Evolutionary conservation across 2,888 invertebrate species (phyloP).

Genomic region (Apodemia duryi): DNA sequence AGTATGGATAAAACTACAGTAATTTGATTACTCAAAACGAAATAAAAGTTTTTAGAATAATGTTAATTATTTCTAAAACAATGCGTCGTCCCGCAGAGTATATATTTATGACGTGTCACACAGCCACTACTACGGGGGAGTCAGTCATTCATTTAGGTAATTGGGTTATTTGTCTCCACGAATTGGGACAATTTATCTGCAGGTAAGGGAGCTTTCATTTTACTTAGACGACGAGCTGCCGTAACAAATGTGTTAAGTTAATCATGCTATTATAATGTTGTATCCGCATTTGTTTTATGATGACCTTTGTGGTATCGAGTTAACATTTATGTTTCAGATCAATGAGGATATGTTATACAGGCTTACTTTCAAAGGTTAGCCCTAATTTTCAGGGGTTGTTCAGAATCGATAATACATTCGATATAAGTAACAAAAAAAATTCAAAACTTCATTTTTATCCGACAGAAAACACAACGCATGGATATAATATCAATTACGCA

Average conservation of each 20-base stretch:
- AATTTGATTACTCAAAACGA: too few species aligned
- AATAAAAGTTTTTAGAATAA: neutral
- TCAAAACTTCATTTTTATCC: too few species aligned
- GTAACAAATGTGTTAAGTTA: constrained; percentile 15
- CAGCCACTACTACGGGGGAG: constrained; percentile 36
- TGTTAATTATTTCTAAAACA: constrained; percentile 12
- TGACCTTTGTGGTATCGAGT: neutral
- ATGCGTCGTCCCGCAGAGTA: neutral
- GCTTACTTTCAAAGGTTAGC: too few species aligned
- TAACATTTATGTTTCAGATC: neutral
- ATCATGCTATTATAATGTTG: constrained; percentile 6
- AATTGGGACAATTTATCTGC: constrained; percentile 55
- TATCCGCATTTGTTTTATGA: neutral
- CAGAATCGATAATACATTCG: too few species aligned
- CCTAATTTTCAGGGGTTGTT: too few species aligned
- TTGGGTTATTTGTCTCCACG: constrained; percentile 57
- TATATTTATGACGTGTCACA: constrained; percentile 18
- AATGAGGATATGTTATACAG: too few species aligned
- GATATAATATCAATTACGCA: too few species aligned
- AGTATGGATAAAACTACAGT: too few species aligned
- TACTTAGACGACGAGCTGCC: constrained; percentile 17
- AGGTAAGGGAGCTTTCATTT: constrained; percentile 41
- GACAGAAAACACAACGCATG: too few species aligned
- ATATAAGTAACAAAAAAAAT: too few species aligned
- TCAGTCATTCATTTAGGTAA: constrained; percentile 63